A percentile compares a stretch with the other conserved stretches of the same genome.
phyloP scores from a whole-genome alignment of 2,888 invertebrate genomes.

The Tortricodes alternella region DNA sequence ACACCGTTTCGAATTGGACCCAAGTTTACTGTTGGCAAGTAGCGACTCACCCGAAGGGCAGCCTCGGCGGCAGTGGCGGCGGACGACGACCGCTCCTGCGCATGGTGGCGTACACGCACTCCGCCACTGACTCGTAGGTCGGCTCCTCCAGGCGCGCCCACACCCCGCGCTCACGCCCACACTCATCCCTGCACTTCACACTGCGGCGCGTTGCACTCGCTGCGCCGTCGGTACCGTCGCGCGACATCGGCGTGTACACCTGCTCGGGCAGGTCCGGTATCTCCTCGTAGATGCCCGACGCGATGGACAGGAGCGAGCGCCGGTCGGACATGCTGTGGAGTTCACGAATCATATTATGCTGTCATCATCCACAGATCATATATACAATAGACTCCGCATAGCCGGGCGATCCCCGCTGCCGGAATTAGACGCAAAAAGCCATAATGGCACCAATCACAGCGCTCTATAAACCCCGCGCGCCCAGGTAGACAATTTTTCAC shows the following conservation, averaged over 20 bases:
- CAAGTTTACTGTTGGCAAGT: background rate
- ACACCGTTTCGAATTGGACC: no score
- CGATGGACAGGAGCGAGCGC: conserved; percentile 83
- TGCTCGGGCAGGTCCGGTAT: conserved; percentile 76
- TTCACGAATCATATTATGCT: no score
- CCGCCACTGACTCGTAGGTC: conserved; percentile 68
- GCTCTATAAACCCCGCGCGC: no score
- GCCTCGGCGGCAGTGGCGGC: conserved; percentile 53
- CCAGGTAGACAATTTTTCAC: no score
- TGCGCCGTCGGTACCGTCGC: conserved; percentile 7
- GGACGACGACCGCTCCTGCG: conserved; percentile 51
- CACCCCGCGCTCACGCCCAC: background rate
- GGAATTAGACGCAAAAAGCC: no score
- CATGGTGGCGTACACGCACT: conserved; percentile 59
- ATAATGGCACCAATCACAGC: no score
- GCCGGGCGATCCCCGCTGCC: background rate
- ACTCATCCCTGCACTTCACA: background rate
- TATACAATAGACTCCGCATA: no score
- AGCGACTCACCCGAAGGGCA: conserved; percentile 41
- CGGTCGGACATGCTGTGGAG: conserved; percentile 60
- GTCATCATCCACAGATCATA: no score
- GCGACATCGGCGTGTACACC: conserved; percentile 14
- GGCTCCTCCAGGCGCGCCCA: conserved; percentile 51
- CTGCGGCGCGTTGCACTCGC: background rate
- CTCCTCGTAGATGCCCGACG: conserved; percentile 88